Conservation (phyloP, 2,888 invertebrate genomes). For the Oconnorella tubifera region DNA sequence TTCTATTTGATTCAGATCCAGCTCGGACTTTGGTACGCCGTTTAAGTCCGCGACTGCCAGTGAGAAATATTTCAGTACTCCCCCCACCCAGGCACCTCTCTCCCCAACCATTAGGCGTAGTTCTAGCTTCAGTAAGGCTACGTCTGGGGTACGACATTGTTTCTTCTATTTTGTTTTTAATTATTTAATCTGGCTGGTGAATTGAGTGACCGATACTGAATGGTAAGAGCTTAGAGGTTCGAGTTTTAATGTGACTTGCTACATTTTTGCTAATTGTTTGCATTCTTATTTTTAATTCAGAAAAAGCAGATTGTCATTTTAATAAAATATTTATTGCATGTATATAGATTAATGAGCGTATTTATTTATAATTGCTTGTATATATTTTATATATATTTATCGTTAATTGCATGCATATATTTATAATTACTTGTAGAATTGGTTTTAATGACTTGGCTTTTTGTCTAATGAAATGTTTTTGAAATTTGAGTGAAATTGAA, state of each 20-base stretch:
- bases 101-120: conserved; percentile 32
- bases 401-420: not conserved
- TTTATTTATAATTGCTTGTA: not conserved
- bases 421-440: not conserved
- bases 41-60: not conserved
- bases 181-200: too few relatives aligned
- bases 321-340: not conserved
- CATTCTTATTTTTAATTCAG: too few relatives aligned
- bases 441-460: not conserved
- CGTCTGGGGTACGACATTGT: not conserved
- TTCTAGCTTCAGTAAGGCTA: conserved; percentile 32
- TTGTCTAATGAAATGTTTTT: not conserved
- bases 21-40: conserved; percentile 28
- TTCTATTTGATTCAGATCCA: conserved; percentile 22
- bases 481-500: not conserved
- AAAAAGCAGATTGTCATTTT: too few relatives aligned
- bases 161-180: not conserved
- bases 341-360: not conserved
- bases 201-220: too few relatives aligned
- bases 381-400: not conserved
- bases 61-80: conserved; percentile 13
- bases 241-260: too few relatives aligned
- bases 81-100: conserved; percentile 26
- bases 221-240: too few relatives aligned
- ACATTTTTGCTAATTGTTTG: too few relatives aligned